These are phyloP conservation scores for Scaeva pyrastri DNA, from an alignment of 2,888 invertebrate species.

Conservation along the genomic window DNA sequence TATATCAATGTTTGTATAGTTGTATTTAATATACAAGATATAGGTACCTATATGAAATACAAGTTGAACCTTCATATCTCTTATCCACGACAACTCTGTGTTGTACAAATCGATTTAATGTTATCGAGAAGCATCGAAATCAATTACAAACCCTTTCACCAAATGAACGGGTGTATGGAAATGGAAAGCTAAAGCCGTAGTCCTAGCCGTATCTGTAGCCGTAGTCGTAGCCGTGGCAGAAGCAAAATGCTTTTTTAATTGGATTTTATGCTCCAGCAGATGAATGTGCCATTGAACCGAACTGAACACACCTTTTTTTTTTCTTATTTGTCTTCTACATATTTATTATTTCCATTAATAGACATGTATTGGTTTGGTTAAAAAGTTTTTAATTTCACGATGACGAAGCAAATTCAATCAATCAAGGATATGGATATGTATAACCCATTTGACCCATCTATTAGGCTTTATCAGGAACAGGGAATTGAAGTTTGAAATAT, in stretches of 20 bases:
- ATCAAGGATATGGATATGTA: no score
- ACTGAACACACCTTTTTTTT: constrained; percentile 46
- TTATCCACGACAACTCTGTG: constrained; percentile 2
- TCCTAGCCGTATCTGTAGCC: constrained; percentile 2
- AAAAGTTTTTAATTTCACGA: neutral
- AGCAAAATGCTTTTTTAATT: constrained; percentile 74
- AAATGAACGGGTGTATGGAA: constrained; percentile 47
- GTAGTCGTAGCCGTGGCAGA: neutral
- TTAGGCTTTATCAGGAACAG: no score
- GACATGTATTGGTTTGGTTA: neutral
- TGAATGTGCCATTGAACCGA: constrained; percentile 75
- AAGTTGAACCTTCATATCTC: constrained; percentile 23
- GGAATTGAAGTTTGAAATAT: no score
- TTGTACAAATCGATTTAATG: constrained; percentile 69
- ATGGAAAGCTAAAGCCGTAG: constrained; percentile 35
- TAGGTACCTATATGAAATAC: neutral
- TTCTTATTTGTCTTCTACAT: neutral
- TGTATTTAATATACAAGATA: no score
- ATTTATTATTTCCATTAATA: neutral
- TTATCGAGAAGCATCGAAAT: constrained; percentile 73
- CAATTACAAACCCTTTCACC: constrained; percentile 73
- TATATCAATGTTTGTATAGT: neutral
- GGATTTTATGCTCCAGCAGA: constrained; percentile 75
- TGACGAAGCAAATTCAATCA: no score
- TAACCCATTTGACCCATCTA: no score